Evolutionary conservation across 2,113 vertebrate genomes (phyloP).

Genomic region (Turnix velox): DNA sequence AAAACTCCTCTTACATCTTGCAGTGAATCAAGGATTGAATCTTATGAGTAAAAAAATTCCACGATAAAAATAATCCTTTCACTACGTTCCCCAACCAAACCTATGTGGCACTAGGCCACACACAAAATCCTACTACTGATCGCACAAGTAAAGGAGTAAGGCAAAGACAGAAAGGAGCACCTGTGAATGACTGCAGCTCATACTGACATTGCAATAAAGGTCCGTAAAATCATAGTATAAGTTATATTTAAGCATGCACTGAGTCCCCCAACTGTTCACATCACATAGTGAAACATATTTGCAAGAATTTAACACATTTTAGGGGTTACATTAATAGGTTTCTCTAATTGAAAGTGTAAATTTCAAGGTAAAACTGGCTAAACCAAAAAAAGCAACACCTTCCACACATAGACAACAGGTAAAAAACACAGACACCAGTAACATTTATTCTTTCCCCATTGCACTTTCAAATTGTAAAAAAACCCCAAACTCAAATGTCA

Average conservation of each 20-base stretch:
- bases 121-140: background rate
- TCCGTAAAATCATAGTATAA: background rate
- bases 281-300: background rate
- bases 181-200: background rate
- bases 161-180: background rate
- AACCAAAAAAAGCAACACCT: background rate
- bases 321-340: background rate
- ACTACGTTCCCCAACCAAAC: background rate
- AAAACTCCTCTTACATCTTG: background rate
- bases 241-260: background rate
- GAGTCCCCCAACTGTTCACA: background rate
- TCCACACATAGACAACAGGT: fast-evolving
- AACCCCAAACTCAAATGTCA: background rate
- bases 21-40: background rate
- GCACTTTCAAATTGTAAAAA: background rate
- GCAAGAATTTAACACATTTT: background rate
- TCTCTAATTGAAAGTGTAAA: background rate
- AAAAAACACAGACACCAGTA: background rate
- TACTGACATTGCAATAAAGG: background rate
- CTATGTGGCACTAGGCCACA: background rate
- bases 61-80: background rate
- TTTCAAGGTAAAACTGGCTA: background rate
- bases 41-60: fast-evolving
- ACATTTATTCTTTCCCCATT: background rate
- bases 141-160: background rate